Percentiles rank a stretch among this genome's conserved stretches.
Conservation (phyloP, 1,140 invertebrate genomes). For the Sycophila sp. region DNA sequence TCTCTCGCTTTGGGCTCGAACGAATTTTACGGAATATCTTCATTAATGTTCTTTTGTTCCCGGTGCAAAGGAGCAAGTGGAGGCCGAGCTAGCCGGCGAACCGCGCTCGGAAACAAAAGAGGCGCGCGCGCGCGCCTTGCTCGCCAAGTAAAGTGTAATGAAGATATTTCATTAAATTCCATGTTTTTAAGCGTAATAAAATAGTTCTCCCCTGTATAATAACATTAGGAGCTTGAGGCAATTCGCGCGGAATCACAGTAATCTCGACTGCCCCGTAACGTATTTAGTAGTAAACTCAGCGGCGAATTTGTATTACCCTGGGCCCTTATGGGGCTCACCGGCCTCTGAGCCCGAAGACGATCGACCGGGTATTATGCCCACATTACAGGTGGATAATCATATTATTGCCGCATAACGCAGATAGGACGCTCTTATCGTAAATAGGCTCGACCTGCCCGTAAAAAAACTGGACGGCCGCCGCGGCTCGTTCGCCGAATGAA, state of each 20-base stretch:
- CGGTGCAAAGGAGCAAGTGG: too few relatives aligned
- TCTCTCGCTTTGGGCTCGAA: background rate
- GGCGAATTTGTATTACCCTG: constrained; percentile 34
- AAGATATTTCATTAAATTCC: constrained; percentile 33
- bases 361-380: constrained; percentile 26
- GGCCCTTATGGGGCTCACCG: background rate
- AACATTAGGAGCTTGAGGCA: background rate
- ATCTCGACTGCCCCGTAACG: constrained; percentile 19
- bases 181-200: constrained; percentile 26
- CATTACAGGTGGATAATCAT: constrained; percentile 36
- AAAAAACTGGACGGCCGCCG: constrained; percentile 4
- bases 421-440: constrained; percentile 14
- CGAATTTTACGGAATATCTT: constrained; percentile 16
- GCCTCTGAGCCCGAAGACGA: too few relatives aligned
- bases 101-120: too few relatives aligned
- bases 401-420: constrained; percentile 26
- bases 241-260: constrained; percentile 10
- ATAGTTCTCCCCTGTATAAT: background rate
- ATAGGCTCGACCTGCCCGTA: constrained; percentile 24
- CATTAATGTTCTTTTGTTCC: background rate
- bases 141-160: constrained; percentile 3
- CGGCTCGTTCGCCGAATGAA: background rate
- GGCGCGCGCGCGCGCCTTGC: too few relatives aligned
- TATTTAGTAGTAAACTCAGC: constrained; percentile 34
- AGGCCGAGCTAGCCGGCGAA: too few relatives aligned